A percentile compares a stretch with the other conserved stretches of the same genome.
Conservation (phyloP, 2,797 vertebrate genomes). For the Notolepis coatsorum region DNA sequence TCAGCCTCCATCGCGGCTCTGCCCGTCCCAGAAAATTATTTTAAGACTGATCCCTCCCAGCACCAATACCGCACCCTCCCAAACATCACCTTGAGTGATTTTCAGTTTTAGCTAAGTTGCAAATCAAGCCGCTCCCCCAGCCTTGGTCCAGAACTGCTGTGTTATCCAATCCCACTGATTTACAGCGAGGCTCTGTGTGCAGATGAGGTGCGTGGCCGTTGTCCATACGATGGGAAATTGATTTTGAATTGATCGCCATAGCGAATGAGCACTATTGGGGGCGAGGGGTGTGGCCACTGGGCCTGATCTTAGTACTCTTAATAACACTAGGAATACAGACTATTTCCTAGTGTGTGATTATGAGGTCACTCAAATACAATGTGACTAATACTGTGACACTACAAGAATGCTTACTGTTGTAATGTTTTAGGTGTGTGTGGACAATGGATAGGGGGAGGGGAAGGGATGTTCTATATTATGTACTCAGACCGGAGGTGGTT, state of each 20-base stretch:
- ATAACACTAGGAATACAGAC: no score
- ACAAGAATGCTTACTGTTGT: no score
- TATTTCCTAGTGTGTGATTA: no score
- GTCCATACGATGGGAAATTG: constrained; percentile 37
- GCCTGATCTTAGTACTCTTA: not conserved
- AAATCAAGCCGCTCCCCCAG: constrained; percentile 34
- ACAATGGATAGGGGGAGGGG: not conserved
- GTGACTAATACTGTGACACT: no score
- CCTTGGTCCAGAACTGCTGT: not conserved
- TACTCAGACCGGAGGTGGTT: not conserved
- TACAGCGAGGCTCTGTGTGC: constrained; percentile 22
- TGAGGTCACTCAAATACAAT: no score
- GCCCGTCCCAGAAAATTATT: constrained; percentile 55
- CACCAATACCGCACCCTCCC: constrained; percentile 4
- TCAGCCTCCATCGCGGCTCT: constrained; percentile 43
- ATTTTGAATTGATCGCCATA: constrained; percentile 37
- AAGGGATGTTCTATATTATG: no score
- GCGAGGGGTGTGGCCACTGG: not conserved
- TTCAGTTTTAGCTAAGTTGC: constrained; percentile 37
- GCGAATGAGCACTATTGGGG: constrained; percentile 2
- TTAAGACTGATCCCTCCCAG: constrained; percentile 42
- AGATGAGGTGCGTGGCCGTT: constrained; percentile 17
- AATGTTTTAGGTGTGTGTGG: not conserved
- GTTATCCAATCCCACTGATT: constrained; percentile 22
- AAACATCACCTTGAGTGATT: constrained; percentile 42